A percentile compares a stretch with the other conserved stretches of the same genome.
Conservation (phyloP, 2,113 vertebrate species). For the Xyrauchen texanus region DNA sequence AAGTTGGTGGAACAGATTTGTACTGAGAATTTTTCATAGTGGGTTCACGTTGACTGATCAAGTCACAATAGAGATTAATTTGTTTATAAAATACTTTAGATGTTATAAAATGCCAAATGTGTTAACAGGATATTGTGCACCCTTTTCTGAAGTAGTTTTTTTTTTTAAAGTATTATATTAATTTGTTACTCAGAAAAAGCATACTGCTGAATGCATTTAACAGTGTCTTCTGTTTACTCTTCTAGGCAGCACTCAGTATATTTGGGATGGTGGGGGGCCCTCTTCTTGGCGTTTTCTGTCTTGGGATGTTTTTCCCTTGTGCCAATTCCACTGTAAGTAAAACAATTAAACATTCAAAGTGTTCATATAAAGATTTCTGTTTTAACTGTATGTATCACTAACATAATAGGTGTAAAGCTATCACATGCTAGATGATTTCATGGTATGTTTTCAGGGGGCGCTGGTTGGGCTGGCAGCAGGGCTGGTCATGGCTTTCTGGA, state of each 20-base stretch:
- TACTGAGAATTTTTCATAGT: too few species aligned
- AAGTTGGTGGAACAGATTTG: too few species aligned
- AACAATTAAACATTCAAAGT: neutral
- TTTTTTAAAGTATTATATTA: too few species aligned
- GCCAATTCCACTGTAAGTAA: conserved; percentile 87
- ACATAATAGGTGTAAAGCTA: neutral
- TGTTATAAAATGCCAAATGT: too few species aligned
- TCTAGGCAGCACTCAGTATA: conserved; percentile 93
- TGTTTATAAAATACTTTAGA: too few species aligned
- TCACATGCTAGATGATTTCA: neutral
- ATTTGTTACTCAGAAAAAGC: too few species aligned
- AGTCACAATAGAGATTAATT: too few species aligned
- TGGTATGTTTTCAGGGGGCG: conserved; percentile 78
- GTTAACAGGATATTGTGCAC: too few species aligned
- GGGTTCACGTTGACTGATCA: too few species aligned
- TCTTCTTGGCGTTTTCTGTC: conserved; percentile 89
- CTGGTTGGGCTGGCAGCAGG: conserved; percentile 79
- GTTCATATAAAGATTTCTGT: neutral
- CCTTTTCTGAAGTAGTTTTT: too few species aligned
- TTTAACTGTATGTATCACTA: neutral
- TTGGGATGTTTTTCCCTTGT: conserved; percentile 95
- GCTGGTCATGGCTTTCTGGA: conserved; percentile 92
- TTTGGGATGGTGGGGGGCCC: conserved; percentile 96
- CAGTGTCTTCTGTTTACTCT: neutral
- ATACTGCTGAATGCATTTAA: too few species aligned